phyloP scores from a whole-genome alignment of 2,113 vertebrate species.

The Anoura caudifer region DNA sequence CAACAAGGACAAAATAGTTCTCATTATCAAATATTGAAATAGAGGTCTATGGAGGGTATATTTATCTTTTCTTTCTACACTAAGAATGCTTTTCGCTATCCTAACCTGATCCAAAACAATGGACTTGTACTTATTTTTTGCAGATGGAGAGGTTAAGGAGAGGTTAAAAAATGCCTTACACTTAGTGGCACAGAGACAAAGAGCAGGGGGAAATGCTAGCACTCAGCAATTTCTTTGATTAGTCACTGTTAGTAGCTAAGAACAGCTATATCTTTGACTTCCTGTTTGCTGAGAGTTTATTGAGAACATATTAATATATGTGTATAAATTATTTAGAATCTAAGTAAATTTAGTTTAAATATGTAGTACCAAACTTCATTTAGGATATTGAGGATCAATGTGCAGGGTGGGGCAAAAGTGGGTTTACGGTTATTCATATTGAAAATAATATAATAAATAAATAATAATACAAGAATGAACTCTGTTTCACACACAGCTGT shows the following conservation, averaged over 20 bases:
- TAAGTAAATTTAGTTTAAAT: neutral
- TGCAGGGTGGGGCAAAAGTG: neutral
- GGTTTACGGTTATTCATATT: neutral
- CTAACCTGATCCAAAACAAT: neutral
- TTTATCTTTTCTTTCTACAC: neutral
- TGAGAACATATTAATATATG: neutral
- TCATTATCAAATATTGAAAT: neutral
- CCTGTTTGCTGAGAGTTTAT: neutral
- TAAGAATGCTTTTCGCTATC: neutral
- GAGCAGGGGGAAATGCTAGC: fast-evolving
- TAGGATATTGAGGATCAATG: neutral
- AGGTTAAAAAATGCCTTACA: neutral
- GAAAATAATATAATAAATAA: neutral
- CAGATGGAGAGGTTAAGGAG: neutral
- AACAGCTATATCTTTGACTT: neutral
- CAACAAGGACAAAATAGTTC: neutral
- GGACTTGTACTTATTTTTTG: neutral
- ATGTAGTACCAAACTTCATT: neutral
- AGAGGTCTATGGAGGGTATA: neutral
- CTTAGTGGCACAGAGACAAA: neutral
- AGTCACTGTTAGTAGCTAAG: neutral
- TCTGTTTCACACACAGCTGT: neutral
- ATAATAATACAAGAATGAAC: no score
- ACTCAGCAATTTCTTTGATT: neutral
- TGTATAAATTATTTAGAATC: neutral